Evolutionary conservation across 2,888 invertebrate genomes (phyloP).

Genomic region (Trissolcus japonicus): DNA sequence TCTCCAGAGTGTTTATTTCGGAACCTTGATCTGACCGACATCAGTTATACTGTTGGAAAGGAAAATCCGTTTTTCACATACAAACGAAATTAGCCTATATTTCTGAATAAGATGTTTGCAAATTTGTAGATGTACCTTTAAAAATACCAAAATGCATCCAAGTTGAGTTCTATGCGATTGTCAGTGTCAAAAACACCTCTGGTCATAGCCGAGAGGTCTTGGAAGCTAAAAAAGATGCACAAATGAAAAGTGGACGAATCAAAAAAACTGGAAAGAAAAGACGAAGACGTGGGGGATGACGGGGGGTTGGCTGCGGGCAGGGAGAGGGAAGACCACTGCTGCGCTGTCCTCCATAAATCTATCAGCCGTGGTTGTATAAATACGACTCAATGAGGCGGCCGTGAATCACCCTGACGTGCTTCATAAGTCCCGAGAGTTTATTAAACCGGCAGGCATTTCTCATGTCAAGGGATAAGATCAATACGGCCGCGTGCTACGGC

Average conservation of each 20-base stretch:
- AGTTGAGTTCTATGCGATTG: no score
- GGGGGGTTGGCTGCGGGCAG: slow-evolving; percentile 57
- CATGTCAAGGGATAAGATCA: slow-evolving; percentile 77
- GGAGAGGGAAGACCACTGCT: slow-evolving; percentile 71
- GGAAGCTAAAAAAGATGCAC: slow-evolving; percentile 35
- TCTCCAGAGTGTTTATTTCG: slow-evolving; percentile 18
- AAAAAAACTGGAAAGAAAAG: slow-evolving; percentile 59
- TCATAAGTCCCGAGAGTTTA: slow-evolving; percentile 77
- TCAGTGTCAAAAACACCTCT: background rate
- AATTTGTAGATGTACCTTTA: no score
- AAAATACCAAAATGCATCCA: no score
- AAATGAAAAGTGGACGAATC: slow-evolving; percentile 57
- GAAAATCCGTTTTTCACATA: no score
- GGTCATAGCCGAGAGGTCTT: background rate
- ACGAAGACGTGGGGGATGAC: slow-evolving; percentile 57
- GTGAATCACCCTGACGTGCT: slow-evolving; percentile 77
- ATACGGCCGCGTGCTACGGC: slow-evolving; percentile 74
- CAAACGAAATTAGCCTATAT: no score
- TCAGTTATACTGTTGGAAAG: slow-evolving; percentile 3
- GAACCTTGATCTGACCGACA: slow-evolving; percentile 17
- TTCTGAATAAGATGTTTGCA: background rate
- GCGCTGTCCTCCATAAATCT: slow-evolving; percentile 77
- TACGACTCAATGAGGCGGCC: slow-evolving; percentile 77
- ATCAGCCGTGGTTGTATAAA: slow-evolving; percentile 77
- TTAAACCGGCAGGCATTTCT: slow-evolving; percentile 77